Evolutionary conservation across 2,888 invertebrate species (phyloP).

Genomic region (Autographa pulchrina): DNA sequence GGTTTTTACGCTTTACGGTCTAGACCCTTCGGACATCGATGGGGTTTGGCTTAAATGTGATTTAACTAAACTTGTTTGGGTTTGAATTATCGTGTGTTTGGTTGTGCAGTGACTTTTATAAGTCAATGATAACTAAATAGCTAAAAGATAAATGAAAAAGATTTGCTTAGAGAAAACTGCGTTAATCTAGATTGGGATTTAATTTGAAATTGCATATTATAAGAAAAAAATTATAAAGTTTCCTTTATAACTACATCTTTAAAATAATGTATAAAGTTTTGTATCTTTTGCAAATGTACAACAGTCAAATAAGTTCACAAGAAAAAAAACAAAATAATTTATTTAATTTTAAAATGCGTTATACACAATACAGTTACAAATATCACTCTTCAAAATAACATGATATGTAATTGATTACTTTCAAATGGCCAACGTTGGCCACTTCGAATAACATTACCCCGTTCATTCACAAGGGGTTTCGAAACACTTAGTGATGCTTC

Average conservation of each 20-base stretch:
- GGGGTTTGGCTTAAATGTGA: constrained; percentile 16
- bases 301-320: too few species aligned
- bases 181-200: too few species aligned
- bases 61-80: neutral
- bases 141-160: too few species aligned
- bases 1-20: constrained; percentile 40
- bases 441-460: constrained; percentile 32
- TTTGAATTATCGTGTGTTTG: neutral
- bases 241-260: too few species aligned
- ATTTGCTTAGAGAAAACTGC: too few species aligned
- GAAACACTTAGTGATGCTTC: constrained; percentile 40
- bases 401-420: constrained; percentile 18
- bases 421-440: constrained; percentile 25
- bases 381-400: neutral
- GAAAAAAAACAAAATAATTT: too few species aligned
- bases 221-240: too few species aligned
- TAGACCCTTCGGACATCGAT: constrained; percentile 46
- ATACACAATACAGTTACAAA: neutral
- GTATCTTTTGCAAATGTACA: too few species aligned
- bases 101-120: neutral
- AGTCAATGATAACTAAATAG: too few species aligned
- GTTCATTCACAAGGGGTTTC: constrained; percentile 27
- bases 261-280: too few species aligned
- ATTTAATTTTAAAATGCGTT: too few species aligned
- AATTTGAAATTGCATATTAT: too few species aligned